Percentiles rank a stretch among this genome's conserved stretches.
These are phyloP conservation scores for Styela plicata DNA, from an alignment of 23 tunicate species.

Conservation along the genomic window DNA sequence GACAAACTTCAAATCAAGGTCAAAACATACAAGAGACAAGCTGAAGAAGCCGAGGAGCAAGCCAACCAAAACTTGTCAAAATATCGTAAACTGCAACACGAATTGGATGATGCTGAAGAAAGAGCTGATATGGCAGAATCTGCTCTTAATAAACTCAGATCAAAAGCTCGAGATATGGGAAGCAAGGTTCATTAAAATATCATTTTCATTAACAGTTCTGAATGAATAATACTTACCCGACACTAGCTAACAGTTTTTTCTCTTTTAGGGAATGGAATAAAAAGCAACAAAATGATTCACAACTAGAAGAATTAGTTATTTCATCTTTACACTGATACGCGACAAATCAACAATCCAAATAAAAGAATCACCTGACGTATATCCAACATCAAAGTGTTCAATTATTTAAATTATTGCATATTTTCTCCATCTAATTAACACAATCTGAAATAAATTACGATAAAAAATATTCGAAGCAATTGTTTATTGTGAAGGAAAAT, in stretches of 20 bases:
- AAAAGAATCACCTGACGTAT: no score
- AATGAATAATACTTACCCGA: background rate
- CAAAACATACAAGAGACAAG: constrained; percentile 97
- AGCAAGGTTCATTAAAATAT: background rate
- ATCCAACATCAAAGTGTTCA: no score
- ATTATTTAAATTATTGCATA: no score
- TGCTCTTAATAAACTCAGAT: constrained; percentile 69
- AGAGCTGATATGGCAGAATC: constrained; percentile 93
- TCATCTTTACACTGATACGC: no score
- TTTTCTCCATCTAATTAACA: no score
- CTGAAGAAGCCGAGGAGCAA: constrained; percentile 95
- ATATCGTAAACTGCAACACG: constrained; percentile 83
- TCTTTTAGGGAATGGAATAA: background rate
- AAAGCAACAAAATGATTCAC: no score
- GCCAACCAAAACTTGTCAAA: constrained; percentile 69
- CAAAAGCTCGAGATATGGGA: constrained; percentile 58
- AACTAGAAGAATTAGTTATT: no score
- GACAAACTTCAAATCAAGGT: constrained; percentile 93
- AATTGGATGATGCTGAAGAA: constrained; percentile 86
- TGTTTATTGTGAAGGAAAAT: no score
- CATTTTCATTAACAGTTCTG: background rate
- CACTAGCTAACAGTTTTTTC: background rate
- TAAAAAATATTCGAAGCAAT: no score
- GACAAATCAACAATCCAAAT: no score
- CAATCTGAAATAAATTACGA: no score